Base-by-base conservation (phyloP, 2,797 vertebrate genomes). In the Eutrigla gurnardus region DNA sequence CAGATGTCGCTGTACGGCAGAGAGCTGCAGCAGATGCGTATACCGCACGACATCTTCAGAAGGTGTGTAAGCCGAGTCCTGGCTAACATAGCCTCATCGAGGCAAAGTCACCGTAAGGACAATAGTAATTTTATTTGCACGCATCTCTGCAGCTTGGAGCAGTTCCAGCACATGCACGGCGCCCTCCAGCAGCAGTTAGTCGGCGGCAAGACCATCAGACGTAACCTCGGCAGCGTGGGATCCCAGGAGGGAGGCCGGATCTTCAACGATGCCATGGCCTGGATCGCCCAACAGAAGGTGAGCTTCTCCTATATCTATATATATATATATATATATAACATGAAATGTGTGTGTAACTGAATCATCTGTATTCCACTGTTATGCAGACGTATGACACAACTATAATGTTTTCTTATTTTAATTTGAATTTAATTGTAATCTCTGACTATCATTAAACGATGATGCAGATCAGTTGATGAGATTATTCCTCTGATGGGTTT, bases 221-320 rank as follows among this genome's bases (percentile, higher is more conserved):
- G 49, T 4, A 84, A 43, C 60, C 59, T 73, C 59, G 68, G 78
- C 81, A 93, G 88, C 10, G 42, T 75, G 6, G 52, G 80, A 46
- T 90, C 91, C 53, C 53, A 80, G 0, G 94, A 95, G 0, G 87
- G 86, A 0, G 82, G 65, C 6, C 85, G 90, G 71, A 18, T 65
- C 75, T 91, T 90, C 7, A 78, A 47, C 5, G 94, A 95, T 4
- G 95, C 94, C 73, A 59, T 91, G 0, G 77, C 35, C 36, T 96
- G 94, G 94, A 94, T 96, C 57, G 50, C 68, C 17, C 94, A 95
- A 40, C 92, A 95, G 70, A 96, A 95, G 91, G 95, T 96, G 78
- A 86, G 75, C 14, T 35, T 9, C 7, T 36, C 11, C 25, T 25
- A 25, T 25, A 25, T 25, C 1, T 25, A 1, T 25, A 25, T 25